Base-by-base conservation (phyloP, 2,888 invertebrate genomes). In the Tetranychus piercei region DNA sequence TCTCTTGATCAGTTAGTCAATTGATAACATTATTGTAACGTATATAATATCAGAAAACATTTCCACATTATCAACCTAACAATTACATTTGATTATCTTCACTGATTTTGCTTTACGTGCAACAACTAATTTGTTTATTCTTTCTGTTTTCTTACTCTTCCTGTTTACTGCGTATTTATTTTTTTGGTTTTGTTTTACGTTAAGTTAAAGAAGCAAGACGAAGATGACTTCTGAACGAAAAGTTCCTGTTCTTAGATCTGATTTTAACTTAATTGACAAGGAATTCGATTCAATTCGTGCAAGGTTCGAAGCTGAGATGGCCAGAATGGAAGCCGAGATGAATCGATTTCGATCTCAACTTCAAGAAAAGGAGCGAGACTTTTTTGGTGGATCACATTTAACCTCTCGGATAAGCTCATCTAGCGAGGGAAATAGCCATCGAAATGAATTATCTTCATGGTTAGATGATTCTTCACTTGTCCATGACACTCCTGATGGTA, bases 321-420 rank as follows among this genome's bases (percentile, higher is more conserved):
- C 90, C 81, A 92, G 94, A 85, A 95, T 96, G 92, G 95, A 96
- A 86, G 94, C 94, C 81, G 95, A 95, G 86, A 95, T 95, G 95
- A 89, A 90, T 83, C 89, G 90, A 85, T 94, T 94, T 86, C 87
- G 94, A 80, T 90, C 90, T 79, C 92, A 93, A 83, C 86, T 94
- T 78, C 91, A 93, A 89, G 92, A 91, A 84, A 88, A 91, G 81
- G 94, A 94, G 84, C 90, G 90, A 81, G 89, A 90, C 83, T 90
- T 91, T 82, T 92, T 92, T 85, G 76, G 74, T 23, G 66, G 20
- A 20, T 11, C 20, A 23, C 22, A 20, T 20, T 22, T 69, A 69
- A 69, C 69, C 20, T 69, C 55, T 71, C 71, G 55, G 15, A 55
- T 15, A 9, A 15, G 15, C 9, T 55, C 55, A 15, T 15, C 55